Base-by-base conservation (phyloP, 2,113 vertebrate genomes). In the Toxotes jaculatrix region DNA sequence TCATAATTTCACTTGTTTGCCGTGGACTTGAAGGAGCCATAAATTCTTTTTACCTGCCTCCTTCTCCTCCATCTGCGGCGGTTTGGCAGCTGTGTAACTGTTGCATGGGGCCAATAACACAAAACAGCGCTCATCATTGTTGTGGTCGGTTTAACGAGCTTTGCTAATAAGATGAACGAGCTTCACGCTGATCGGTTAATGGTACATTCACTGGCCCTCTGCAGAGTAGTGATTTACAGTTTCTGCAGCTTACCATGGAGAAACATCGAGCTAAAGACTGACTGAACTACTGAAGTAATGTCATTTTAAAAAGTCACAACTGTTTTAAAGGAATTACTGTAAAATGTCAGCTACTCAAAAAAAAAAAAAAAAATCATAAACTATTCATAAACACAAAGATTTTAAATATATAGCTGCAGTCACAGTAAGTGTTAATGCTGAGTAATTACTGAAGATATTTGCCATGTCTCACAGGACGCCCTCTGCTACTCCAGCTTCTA, bases 121-220 rank as follows among this genome's bases (percentile, higher is more conserved):
- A 72, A 73, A 75, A 64, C 78, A 34, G 65, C 76, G 38, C 74
- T 77, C 74, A 10, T 72, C 67, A 61, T 60, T 75, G 81, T 86
- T 78, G 88, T 42, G 81, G 74, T 60, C 11, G 64, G 68, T 88
- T 91, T 89, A 89, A 90, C 66, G 23, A 91, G 89, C 77, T 82
- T 70, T 42, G 64, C 73, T 92, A 93, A 90, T 90, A 79, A 88
- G 89, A 90, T 68, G 55, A 89, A 92, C 63, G 43, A 36, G 85
- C 61, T 42, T 86, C 88, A 82, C 8, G 71, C 88, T 91, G 90
- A 83, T 85, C 82, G 6, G 71, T 60, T 80, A 88, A 86, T 81
- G 70, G 64, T 12, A 45, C 77, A 19, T 87, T 84, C 68, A 23
- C 59, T 61, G 84, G 62, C 66, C 68, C 80, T 84, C 65, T 17